phyloP scores from a whole-genome alignment of 1,140 invertebrate genomes.

The Whitmania pigra region DNA sequence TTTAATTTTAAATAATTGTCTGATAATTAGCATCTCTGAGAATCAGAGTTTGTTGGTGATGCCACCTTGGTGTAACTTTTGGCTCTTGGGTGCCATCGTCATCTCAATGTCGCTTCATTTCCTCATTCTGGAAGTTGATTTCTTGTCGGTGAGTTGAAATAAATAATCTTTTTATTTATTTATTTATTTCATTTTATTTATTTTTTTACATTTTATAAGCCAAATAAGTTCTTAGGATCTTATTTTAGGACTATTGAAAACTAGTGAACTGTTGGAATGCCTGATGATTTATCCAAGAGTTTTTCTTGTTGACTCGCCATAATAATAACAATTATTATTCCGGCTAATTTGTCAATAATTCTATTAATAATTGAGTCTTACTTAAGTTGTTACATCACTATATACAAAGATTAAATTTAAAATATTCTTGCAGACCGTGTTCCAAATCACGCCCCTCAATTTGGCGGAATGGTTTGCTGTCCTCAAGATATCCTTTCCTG shows the following conservation, averaged over 20 bases:
- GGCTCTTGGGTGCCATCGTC: constrained; percentile 91
- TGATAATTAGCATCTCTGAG: constrained; percentile 47
- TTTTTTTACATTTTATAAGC: neutral
- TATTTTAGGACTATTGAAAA: too few species aligned
- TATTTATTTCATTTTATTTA: neutral
- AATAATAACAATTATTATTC: too few species aligned
- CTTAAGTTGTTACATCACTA: too few species aligned
- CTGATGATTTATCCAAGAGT: too few species aligned
- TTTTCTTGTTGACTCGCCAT: too few species aligned
- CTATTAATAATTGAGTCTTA: too few species aligned
- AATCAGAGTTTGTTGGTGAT: constrained; percentile 95
- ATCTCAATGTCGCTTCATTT: constrained; percentile 99
- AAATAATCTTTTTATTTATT: neutral
- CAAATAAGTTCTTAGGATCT: too few species aligned
- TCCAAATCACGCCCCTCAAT: constrained; percentile 94
- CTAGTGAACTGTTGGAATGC: too few species aligned
- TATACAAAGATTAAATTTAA: too few species aligned
- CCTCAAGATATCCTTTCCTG: constrained; percentile 98
- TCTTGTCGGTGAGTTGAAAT: constrained; percentile 75
- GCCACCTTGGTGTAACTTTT: constrained; percentile 97
- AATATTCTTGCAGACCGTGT: constrained; percentile 64
- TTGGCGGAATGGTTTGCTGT: constrained; percentile 93
- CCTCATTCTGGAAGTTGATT: constrained; percentile 95
- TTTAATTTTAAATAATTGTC: too few species aligned
- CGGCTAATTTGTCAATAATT: too few species aligned